phyloP scores from a whole-genome alignment of 2,888 invertebrate genomes.

The Heterodera filipjevi region DNA sequence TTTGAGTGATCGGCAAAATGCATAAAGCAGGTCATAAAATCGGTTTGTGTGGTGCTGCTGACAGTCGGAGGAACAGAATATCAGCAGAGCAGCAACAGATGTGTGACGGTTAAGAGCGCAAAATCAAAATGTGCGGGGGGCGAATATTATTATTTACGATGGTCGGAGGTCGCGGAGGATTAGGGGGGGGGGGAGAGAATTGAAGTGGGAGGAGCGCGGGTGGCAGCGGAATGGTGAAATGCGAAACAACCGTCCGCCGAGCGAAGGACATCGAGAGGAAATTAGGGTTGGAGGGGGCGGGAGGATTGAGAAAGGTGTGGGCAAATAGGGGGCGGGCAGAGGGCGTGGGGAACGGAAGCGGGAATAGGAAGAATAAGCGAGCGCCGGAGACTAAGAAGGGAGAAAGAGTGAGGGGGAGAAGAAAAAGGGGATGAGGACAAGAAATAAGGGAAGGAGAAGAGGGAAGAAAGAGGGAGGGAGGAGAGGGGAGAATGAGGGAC shows the following conservation, averaged over 20 bases:
- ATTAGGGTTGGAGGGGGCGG: neutral
- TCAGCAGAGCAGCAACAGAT: neutral
- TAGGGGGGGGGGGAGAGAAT: neutral
- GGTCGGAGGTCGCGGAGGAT: conserved; percentile 11
- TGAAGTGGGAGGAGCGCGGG: neutral
- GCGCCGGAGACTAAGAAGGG: neutral
- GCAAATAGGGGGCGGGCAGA: neutral
- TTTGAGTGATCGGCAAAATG: neutral
- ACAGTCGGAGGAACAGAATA: conserved; percentile 6
- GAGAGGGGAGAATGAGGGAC: neutral
- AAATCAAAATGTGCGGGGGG: conserved; percentile 2
- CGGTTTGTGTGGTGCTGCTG: neutral
- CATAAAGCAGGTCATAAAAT: neutral
- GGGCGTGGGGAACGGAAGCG: neutral
- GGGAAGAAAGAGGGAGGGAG: too few relatives aligned
- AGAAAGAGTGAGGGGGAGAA: too few relatives aligned
- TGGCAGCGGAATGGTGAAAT: conserved; percentile 8
- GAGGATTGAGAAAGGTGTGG: neutral
- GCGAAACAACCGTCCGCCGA: conserved; percentile 8
- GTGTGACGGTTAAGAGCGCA: conserved; percentile 7
- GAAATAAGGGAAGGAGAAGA: neutral
- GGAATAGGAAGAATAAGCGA: neutral
- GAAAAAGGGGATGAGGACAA: neutral
- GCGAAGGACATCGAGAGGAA: conserved; percentile 10
- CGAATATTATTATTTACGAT: conserved; percentile 7